Conservation (phyloP, 2,113 vertebrate genomes). For the Heterochromis multidens region DNA sequence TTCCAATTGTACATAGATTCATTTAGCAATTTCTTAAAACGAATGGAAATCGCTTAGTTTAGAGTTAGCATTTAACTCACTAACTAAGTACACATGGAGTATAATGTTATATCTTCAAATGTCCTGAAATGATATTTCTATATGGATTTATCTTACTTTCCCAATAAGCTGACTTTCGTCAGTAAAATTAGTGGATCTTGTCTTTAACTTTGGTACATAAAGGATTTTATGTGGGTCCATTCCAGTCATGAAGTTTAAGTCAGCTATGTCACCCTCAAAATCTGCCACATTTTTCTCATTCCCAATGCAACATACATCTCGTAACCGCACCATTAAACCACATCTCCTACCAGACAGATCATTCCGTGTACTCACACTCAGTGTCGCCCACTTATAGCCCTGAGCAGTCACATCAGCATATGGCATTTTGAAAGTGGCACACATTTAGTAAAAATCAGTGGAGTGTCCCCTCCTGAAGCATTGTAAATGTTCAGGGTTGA, state of each 20-base stretch:
- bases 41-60: background rate
- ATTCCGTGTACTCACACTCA: background rate
- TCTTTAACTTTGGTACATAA: background rate
- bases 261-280: background rate
- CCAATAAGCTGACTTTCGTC: background rate
- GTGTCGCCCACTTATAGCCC: background rate
- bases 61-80: background rate
- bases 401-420: background rate
- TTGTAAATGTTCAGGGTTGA: constrained; percentile 8
- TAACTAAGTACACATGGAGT: too few relatives aligned
- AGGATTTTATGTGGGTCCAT: background rate
- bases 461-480: background rate
- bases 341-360: background rate
- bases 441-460: background rate
- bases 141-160: background rate
- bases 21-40: background rate
- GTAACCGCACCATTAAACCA: background rate
- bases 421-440: background rate
- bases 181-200: background rate
- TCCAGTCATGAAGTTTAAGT: background rate
- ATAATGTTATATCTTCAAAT: background rate
- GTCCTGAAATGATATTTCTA: background rate
- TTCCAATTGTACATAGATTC: background rate
- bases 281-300: constrained; percentile 5
- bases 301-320: background rate